Evolutionary conservation across 2,113 vertebrate species (phyloP), one percentile per base, ranked within the genome.

Genomic region (Charina bottae): DNA sequence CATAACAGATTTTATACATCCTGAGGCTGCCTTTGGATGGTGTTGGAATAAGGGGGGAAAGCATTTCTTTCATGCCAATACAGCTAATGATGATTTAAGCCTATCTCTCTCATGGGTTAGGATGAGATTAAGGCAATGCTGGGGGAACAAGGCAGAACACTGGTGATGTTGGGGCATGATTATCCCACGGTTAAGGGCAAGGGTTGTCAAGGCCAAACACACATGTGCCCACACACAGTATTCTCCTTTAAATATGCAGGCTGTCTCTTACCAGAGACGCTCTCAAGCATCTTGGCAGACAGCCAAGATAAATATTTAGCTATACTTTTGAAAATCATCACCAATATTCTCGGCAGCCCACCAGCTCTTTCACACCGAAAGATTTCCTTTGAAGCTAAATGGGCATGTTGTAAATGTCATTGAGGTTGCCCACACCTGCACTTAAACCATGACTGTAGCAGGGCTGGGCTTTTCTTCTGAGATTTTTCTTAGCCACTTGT

Each of bases 271-370:
- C 28, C 49, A 68, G 4, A 68, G 4, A 87, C 19, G 33, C 3
- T 24, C 15, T 28, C 33, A 46, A 58, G 37, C 1, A 19, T 49
- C 72, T 84, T 60, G 72, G 33, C 15, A n/a, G 15, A 59, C 8
- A 83, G 37, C 13, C 28, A 54, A 53, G 13, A 7, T 60, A 90
- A 85, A 53, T 95, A 97, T 96, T 97, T 97, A 98, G 97, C 96
- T 96, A 97, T 95, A 97, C 37, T 91, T 93, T 97, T 94, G 72
- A 23, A 91, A 94, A 90, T 26, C 60, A 92, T 12, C 60, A 86
- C 56, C 49, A 93, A 94, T 62, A 93, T 93, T 3, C 21, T 56
- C 85, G 88, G 78, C 94, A 9, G 26, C 85, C 78, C 33, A 42
- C n/a, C 28, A 78, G n/a, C n/a, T 85, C 59, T 85, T 85, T 68